Percentiles rank a stretch among this genome's conserved stretches.
These are phyloP conservation scores for Drosophila niveifrons DNA, from an alignment of 2,888 invertebrate genomes.

Conservation along the genomic window DNA sequence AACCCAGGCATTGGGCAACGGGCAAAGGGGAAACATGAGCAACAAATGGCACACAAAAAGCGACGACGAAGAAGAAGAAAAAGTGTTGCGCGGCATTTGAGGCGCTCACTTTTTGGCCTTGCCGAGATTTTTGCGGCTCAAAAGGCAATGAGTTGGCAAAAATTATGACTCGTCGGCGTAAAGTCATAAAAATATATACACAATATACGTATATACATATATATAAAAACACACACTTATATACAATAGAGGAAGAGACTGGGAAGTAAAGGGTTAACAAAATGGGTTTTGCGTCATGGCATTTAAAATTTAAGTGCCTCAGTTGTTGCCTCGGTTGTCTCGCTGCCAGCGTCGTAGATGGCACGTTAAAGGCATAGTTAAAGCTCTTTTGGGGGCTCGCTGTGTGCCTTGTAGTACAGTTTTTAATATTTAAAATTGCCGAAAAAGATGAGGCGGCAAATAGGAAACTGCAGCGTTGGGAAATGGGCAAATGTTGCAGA, in stretches of 20 bases:
- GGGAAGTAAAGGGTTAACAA: constrained; percentile 50
- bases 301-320: constrained; percentile 74
- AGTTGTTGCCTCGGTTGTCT: constrained; percentile 31
- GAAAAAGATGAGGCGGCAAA: not conserved
- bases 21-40: constrained; percentile 27
- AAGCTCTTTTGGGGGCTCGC: constrained; percentile 6
- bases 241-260: not conserved
- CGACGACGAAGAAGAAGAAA: constrained; percentile 20
- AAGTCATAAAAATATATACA: constrained; percentile 65
- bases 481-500: not conserved
- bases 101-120: constrained; percentile 39
- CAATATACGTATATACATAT: constrained; percentile 1
- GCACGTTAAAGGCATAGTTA: constrained; percentile 28
- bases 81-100: constrained; percentile 50
- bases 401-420: not conserved
- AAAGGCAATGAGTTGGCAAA: constrained; percentile 77
- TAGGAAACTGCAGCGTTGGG: not conserved
- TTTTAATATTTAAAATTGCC: not conserved
- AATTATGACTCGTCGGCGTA: constrained; percentile 66
- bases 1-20: constrained; percentile 53
- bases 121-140: constrained; percentile 59
- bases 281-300: constrained; percentile 48
- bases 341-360: constrained; percentile 15
- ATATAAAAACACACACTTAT: constrained; percentile 16
- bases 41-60: constrained; percentile 60